Evolutionary conservation across 2,888 invertebrate genomes (phyloP).

Genomic region (Eupithecia dodoneata): DNA sequence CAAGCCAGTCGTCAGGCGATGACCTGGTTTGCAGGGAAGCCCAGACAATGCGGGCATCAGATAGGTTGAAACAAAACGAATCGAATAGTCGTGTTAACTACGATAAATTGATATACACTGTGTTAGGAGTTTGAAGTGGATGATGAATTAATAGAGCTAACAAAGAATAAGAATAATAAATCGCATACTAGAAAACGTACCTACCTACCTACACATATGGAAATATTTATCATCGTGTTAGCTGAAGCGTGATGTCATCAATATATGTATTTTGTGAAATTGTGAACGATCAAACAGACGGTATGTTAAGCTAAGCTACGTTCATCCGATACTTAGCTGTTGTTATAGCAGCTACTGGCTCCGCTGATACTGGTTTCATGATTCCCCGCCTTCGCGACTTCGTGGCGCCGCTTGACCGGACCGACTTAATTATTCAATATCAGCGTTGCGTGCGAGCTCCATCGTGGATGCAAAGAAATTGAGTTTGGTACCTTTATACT

Average conservation of each 20-base stretch:
- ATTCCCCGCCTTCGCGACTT: constrained; percentile 82
- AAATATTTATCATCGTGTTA: not conserved
- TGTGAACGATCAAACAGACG: constrained; percentile 4
- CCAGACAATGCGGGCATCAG: constrained; percentile 44
- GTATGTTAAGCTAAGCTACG: constrained; percentile 23
- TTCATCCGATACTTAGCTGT: constrained; percentile 52
- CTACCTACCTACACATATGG: not conserved
- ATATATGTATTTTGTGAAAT: not conserved
- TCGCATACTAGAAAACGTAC: not conserved
- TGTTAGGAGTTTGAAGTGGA: not conserved
- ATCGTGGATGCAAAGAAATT: constrained; percentile 42
- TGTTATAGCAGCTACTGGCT: constrained; percentile 56
- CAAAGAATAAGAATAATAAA: not conserved
- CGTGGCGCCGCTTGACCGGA: constrained; percentile 73
- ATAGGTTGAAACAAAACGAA: constrained; percentile 4
- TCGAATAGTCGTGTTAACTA: not conserved
- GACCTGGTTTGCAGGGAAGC: constrained; percentile 80
- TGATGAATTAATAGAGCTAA: not conserved
- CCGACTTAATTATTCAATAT: constrained; percentile 67
- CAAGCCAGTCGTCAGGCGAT: constrained; percentile 69
- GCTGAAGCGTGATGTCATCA: constrained; percentile 1
- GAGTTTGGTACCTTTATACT: constrained; percentile 24
- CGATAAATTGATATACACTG: not conserved
- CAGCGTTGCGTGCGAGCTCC: constrained; percentile 57
- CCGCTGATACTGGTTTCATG: constrained; percentile 79